Conservation (phyloP, 2,113 vertebrate species). For the Xiphorhynchus elegans region DNA sequence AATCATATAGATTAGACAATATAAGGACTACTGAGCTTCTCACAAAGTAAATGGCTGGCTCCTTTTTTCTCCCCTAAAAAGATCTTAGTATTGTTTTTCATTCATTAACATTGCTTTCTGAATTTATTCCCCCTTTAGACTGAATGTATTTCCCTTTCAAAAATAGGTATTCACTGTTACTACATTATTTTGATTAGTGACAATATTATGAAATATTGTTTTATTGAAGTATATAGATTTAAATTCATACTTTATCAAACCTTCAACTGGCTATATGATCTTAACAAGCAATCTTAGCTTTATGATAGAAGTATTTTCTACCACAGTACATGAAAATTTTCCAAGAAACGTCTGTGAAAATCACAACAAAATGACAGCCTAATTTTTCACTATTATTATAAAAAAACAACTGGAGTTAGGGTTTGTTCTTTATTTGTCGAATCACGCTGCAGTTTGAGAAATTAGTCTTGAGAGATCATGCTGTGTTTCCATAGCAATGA, state of each 20-base stretch:
- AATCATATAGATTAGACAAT: not conserved
- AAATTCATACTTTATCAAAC: not conserved
- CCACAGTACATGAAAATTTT: not conserved
- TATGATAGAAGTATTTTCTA: not conserved
- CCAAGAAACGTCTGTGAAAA: not conserved
- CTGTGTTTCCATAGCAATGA: constrained; percentile 74
- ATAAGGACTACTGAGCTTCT: not conserved
- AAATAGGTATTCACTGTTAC: not conserved
- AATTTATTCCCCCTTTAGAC: not conserved
- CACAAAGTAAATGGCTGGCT: not conserved
- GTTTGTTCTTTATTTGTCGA: constrained; percentile 22
- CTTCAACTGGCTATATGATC: not conserved
- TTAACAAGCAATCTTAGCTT: not conserved
- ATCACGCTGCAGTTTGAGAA: constrained; percentile 28
- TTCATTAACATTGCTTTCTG: not conserved
- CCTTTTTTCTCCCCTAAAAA: not conserved
- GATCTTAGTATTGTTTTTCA: not conserved
- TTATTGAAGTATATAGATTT: not conserved
- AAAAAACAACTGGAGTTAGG: not conserved
- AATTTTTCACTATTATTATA: not conserved
- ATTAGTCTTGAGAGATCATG: constrained; percentile 42
- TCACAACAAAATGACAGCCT: not conserved
- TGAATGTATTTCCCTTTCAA: not conserved
- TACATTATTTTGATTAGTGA: not conserved
- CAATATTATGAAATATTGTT: not conserved